Percentiles rank a stretch among this genome's conserved stretches.
Conservation (phyloP, 2,797 vertebrate species). For the Trachops cirrhosus region DNA sequence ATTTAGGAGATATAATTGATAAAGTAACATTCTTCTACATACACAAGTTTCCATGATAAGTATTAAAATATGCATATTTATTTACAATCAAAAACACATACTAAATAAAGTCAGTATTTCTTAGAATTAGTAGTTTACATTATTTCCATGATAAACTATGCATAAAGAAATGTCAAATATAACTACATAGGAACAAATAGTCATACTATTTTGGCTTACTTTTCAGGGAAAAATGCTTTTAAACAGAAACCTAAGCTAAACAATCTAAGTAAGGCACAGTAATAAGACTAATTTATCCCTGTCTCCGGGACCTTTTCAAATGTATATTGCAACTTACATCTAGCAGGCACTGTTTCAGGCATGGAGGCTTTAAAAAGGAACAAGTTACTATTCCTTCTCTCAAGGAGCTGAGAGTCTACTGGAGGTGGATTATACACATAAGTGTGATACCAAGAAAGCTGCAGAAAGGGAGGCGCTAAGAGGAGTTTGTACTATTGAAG, state of each 20-base stretch:
- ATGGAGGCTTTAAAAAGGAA: background rate
- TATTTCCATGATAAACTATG: slow-evolving; percentile 58
- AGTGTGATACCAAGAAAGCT: background rate
- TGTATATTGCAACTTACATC: background rate
- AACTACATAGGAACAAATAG: slow-evolving; percentile 36
- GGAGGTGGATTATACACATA: background rate
- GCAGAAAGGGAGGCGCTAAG: background rate
- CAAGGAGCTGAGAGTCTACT: background rate
- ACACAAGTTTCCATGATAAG: slow-evolving; percentile 57
- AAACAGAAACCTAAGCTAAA: slow-evolving; percentile 9
- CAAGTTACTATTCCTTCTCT: background rate
- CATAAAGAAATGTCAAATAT: slow-evolving; percentile 63
- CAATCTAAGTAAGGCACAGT: background rate
- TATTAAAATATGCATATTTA: slow-evolving; percentile 62
- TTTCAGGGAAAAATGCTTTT: slow-evolving; percentile 46
- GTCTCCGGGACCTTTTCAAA: background rate
- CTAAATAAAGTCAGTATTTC: slow-evolving; percentile 58
- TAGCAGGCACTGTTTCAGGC: background rate
- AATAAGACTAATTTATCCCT: background rate
- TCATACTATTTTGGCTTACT: slow-evolving; percentile 33
- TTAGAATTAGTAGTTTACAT: slow-evolving; percentile 36
- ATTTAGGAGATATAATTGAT: slow-evolving; percentile 45
- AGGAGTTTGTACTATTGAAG: background rate
- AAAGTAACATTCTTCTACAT: slow-evolving; percentile 48
- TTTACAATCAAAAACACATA: slow-evolving; percentile 62